Conservation (phyloP, 2,113 vertebrate species). For the Xenus cinereus region DNA sequence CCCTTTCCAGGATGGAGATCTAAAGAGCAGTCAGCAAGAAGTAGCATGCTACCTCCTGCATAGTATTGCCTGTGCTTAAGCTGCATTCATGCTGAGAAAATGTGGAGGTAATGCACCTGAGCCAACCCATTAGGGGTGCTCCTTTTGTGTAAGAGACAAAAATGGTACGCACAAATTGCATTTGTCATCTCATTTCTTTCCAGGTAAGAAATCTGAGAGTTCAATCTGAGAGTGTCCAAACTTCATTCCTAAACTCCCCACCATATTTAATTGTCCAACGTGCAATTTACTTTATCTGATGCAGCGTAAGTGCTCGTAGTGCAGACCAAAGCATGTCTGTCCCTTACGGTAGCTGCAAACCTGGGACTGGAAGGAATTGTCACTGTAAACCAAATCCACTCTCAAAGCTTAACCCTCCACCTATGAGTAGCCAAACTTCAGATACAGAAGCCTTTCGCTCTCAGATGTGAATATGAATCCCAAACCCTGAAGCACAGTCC, state of each 20-base stretch:
- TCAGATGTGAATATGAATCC: neutral
- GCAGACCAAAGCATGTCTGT: neutral
- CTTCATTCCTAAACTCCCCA: neutral
- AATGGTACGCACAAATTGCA: neutral
- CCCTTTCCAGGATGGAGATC: neutral
- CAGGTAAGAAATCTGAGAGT: neutral
- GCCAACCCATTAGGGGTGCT: neutral
- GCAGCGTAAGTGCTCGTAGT: neutral
- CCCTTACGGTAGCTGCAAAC: neutral
- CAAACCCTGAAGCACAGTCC: neutral
- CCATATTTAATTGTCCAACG: neutral
- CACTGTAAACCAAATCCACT: neutral
- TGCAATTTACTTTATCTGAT: neutral
- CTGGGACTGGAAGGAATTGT: neutral
- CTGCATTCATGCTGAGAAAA: neutral
- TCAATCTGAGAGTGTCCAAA: neutral
- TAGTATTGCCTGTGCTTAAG: neutral
- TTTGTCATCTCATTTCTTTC: neutral
- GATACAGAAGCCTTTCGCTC: neutral
- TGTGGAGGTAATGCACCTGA: neutral
- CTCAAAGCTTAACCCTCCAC: neutral
- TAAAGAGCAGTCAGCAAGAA: neutral
- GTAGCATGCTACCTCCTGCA: neutral
- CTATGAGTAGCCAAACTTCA: neutral
- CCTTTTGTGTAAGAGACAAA: neutral